phyloP scores from a whole-genome alignment of 2,888 invertebrate genomes.

The Colletes collaris region DNA sequence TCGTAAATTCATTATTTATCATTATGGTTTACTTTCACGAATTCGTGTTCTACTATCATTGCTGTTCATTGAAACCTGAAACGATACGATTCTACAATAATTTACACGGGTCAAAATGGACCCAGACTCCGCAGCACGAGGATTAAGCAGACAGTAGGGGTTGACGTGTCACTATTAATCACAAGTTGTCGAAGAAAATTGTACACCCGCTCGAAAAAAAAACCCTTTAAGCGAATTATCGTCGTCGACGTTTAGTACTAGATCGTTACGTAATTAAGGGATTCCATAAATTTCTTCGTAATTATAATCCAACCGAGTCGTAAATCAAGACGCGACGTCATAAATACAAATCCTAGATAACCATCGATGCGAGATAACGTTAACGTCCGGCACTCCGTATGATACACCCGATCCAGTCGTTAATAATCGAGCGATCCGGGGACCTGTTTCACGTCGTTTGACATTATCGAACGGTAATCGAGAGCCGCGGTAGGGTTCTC shows the following conservation, averaged over 20 bases:
- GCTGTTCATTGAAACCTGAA: too few species aligned
- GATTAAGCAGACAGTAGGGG: background rate
- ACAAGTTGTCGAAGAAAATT: background rate
- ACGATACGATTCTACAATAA: too few species aligned
- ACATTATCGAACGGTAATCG: slow-evolving; percentile 56
- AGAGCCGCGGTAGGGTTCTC: slow-evolving; percentile 19
- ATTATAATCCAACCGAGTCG: slow-evolving; percentile 35
- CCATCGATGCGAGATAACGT: slow-evolving; percentile 47
- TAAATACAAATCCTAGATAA: slow-evolving; percentile 49
- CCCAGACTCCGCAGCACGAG: too few species aligned
- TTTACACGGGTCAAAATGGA: too few species aligned
- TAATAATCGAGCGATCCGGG: slow-evolving; percentile 34
- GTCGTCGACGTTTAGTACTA: background rate
- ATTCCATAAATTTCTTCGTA: slow-evolving; percentile 47
- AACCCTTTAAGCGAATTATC: slow-evolving; percentile 28
- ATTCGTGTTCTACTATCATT: too few species aligned
- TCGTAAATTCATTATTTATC: too few species aligned
- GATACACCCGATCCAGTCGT: slow-evolving; percentile 29
- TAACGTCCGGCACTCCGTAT: slow-evolving; percentile 22
- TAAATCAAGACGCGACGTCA: slow-evolving; percentile 41
- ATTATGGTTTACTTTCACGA: too few species aligned
- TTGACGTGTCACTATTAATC: slow-evolving; percentile 3
- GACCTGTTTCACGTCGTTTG: slow-evolving; percentile 46
- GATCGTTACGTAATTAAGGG: slow-evolving; percentile 40
- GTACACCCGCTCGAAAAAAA: background rate